These are phyloP conservation scores for Lacerta agilis DNA, from an alignment of 2,797 vertebrate genomes.

Conservation along the genomic window DNA sequence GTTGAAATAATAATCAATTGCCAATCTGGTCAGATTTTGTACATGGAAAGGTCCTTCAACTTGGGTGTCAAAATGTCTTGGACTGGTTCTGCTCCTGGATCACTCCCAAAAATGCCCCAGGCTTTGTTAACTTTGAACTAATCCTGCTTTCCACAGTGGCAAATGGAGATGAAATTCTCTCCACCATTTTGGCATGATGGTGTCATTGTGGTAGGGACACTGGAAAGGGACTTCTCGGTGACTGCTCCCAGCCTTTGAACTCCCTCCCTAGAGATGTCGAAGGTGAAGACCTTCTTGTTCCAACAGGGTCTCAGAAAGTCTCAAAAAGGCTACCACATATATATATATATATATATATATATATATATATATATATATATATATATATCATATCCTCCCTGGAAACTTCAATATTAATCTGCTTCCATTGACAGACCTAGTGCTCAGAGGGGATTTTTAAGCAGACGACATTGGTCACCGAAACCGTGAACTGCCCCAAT, in stretches of 20 bases:
- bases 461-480: background rate
- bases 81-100: too few relatives aligned
- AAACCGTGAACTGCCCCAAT: background rate
- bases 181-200: background rate
- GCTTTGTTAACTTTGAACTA: background rate
- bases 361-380: background rate
- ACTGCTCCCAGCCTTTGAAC: background rate
- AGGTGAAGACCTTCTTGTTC: too few relatives aligned
- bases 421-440: background rate
- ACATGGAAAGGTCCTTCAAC: too few relatives aligned
- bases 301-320: background rate
- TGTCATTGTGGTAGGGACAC: too few relatives aligned
- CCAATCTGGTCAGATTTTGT: too few relatives aligned
- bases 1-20: too few relatives aligned
- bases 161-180: background rate
- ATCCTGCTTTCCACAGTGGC: background rate
- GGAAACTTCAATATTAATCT: background rate
- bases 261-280: background rate
- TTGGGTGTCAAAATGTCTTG: too few relatives aligned
- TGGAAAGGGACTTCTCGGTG: too few relatives aligned
- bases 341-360: background rate
- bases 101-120: too few relatives aligned
- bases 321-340: background rate
- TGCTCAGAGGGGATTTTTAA: background rate
- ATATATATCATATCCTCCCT: background rate